phyloP scores from a whole-genome alignment of 2,888 invertebrate genomes.

The Amphiduros pacificus region DNA sequence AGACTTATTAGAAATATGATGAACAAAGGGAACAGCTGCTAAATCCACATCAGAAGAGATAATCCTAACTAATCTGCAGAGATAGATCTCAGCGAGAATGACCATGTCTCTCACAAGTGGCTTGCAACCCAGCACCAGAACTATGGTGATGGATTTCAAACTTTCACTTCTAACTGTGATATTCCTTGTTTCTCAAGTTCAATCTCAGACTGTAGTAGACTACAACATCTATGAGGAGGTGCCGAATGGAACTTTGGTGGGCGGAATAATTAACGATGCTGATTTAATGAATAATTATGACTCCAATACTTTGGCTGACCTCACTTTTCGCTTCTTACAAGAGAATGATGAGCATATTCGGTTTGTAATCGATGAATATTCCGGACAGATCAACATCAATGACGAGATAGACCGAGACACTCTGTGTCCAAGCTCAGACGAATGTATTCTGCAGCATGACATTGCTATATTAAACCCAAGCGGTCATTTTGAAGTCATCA shows the following conservation, averaged over 20 bases:
- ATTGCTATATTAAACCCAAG: neutral
- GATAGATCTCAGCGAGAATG: too few species aligned
- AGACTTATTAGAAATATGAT: too few species aligned
- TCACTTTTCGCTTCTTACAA: neutral
- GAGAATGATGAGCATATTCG: neutral
- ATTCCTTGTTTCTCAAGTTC: too few species aligned
- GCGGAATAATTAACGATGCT: neutral
- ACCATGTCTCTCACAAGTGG: too few species aligned
- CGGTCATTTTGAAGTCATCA: slow-evolving; percentile 63
- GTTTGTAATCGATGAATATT: neutral
- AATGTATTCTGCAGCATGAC: too few species aligned
- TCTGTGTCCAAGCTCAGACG: neutral
- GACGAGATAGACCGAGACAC: neutral
- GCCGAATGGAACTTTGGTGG: neutral
- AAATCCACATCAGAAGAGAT: too few species aligned
- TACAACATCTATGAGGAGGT: neutral
- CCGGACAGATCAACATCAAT: neutral
- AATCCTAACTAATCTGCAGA: too few species aligned
- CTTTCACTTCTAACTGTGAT: too few species aligned
- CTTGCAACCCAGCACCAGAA: too few species aligned
- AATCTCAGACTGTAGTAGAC: too few species aligned
- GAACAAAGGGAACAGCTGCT: too few species aligned
- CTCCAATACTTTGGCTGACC: neutral
- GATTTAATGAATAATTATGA: neutral
- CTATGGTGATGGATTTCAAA: too few species aligned